These are phyloP conservation scores for Agrilus biguttatus DNA, from an alignment of 2,888 invertebrate genomes.

Conservation along the genomic window DNA sequence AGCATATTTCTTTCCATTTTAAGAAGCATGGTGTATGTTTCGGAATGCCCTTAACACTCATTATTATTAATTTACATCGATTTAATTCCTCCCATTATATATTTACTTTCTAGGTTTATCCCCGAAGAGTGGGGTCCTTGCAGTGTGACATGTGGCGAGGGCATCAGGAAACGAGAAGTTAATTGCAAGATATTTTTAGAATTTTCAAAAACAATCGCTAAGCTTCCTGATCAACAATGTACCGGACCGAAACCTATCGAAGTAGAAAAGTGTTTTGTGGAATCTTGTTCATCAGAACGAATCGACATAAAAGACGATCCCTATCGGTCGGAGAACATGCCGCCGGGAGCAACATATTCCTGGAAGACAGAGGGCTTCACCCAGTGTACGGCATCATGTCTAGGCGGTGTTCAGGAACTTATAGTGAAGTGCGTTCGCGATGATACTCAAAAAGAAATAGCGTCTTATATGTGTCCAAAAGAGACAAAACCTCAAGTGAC, in stretches of 20 bases:
- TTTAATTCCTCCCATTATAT: neutral
- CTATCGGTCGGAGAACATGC: slow-evolving; percentile 32
- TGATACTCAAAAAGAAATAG: slow-evolving; percentile 74
- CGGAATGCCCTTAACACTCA: neutral
- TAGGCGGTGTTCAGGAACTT: slow-evolving; percentile 77
- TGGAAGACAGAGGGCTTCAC: slow-evolving; percentile 86
- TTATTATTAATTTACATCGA: too few relatives aligned
- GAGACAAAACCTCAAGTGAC: slow-evolving; percentile 80
- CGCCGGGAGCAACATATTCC: slow-evolving; percentile 68
- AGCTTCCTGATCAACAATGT: slow-evolving; percentile 77
- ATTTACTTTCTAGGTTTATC: slow-evolving; percentile 55
- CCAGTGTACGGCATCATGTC: slow-evolving; percentile 86
- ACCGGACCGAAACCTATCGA: slow-evolving; percentile 71
- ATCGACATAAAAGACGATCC: slow-evolving; percentile 39
- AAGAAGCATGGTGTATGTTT: slow-evolving; percentile 6
- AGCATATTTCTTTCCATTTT: slow-evolving; percentile 3
- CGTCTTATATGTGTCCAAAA: slow-evolving; percentile 74
- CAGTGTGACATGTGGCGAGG: slow-evolving; percentile 66
- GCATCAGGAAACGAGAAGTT: slow-evolving; percentile 72
- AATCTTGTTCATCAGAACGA: slow-evolving; percentile 49
- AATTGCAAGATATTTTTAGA: slow-evolving; percentile 89
- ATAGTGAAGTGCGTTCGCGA: slow-evolving; percentile 81
- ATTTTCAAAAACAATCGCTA: slow-evolving; percentile 78
- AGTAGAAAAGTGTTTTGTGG: slow-evolving; percentile 65
- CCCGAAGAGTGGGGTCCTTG: slow-evolving; percentile 89